Base-by-base conservation (phyloP, 1,140 invertebrate genomes). In the Vollenhovia emeryi region DNA sequence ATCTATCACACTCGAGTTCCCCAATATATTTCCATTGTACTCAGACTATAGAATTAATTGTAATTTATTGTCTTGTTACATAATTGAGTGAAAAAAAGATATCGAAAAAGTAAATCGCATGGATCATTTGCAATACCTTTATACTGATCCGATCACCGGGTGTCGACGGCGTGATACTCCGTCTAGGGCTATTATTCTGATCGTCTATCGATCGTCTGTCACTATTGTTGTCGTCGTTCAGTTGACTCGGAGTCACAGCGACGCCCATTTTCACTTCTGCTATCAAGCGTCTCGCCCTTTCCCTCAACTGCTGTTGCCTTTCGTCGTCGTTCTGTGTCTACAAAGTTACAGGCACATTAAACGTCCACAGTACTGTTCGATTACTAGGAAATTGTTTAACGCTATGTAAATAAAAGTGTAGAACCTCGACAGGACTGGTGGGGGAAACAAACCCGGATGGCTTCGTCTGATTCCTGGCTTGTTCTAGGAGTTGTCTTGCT, bases 401-500 rank as follows among this genome's bases (percentile, higher is more conserved):
- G 40, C 18, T 52, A 84, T 59, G 59, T 60, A 36, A 64, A 15
- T 57, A 57, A 75, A 90, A 86, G 82, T 55, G 86, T 85, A 76
- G 66, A 92, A 96, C 95, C 93, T 96, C 95, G 43, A 92, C 92
- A 50, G 95, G 95, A 90, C 95, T 95, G 64, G 93, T 93, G 68
- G 93, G 87, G 6, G 94, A 94, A 86, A 88, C 89, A 68, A 93
- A 68, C 43, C 90, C 92, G 75, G 93, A 87, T 85, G 92, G 92
- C 78, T 95, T 95, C 55, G 96, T 96, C 91, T 98, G 97, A 91
- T 96, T 96, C 94, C 97, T 97, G 15, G 98, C 97, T 91, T 98
- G 97, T 94, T 99, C 98, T 89, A 99, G 96, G 94, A 99, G 96
- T 93, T 98, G 96, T 93, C 98, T 97, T 74, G 98, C 98, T 95